Evolutionary conservation across 2,113 vertebrate genomes (phyloP), one percentile per base, ranked within the genome.

Genomic region (Mugil cephalus): DNA sequence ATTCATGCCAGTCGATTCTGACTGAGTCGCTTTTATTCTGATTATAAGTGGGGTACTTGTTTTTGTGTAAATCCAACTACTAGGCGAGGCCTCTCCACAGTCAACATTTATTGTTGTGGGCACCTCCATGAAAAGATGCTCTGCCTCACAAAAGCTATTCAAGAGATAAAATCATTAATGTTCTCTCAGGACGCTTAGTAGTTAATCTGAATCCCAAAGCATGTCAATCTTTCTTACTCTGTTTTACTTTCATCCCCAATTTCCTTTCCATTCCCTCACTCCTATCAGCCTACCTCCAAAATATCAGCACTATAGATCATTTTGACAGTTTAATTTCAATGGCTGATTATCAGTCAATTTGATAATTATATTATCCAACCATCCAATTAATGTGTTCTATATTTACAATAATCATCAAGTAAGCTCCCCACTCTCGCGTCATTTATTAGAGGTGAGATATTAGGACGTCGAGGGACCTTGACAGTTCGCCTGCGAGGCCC

Each of bases 321-420:
- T 82, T 72, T 93, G 92, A 93, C 91, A 94, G 88, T 92, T 93
- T 93, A 89, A 93, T 94, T 93, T 81, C 82, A 87, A 90, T 85
- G 89, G 80, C 80, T 91, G 91, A 93, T 93, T 93, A 93, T 93
- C 89, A 92, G 87, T 92, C 90, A 91, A 91, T 92, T 90, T 92
- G 81, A 89, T 93, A 92, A 94, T 94, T 88, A 89, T 86, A 92
- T 93, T 91, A 92, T 92, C 83, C 93, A 91, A 89, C 91, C 91
- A 87, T 88, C 91, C 92, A 91, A 88, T 93, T 93, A 91, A 93
- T 92, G 88, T 86, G 83, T 87, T 93, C 93, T 92, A 91, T 91
- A 94, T 94, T 93, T 93, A 93, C 93, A 91, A 89, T 90, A 80
- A 88, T 91, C 89, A 89, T 92, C 87, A 84, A 80, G 87, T 80